Percentiles rank a stretch among this genome's conserved stretches.
Evolutionary conservation across 2,113 vertebrate genomes (phyloP).

Genomic region (Scomber colias): DNA sequence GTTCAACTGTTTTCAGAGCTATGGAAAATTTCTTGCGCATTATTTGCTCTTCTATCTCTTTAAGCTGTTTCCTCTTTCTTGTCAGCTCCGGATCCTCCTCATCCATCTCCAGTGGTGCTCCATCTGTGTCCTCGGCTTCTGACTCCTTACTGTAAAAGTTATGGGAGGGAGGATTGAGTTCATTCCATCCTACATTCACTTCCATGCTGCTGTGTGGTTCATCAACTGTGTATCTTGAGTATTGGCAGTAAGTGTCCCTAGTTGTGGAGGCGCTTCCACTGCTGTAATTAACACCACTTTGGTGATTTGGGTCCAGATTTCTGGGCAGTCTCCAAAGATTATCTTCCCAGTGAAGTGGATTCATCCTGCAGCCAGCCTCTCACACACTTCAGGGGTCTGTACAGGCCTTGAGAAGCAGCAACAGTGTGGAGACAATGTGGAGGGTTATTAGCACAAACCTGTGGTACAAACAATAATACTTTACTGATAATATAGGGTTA

Average conservation of each 20-base stretch:
- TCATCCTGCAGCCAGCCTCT: constrained; percentile 42
- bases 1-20: constrained; percentile 33
- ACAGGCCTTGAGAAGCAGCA: not conserved
- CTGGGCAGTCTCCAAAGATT: not conserved
- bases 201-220: not conserved
- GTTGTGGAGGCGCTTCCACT: not conserved
- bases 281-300: not conserved
- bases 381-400: not conserved
- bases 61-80: constrained; percentile 57
- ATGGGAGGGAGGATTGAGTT: not conserved
- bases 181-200: not conserved
- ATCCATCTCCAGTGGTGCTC: not conserved
- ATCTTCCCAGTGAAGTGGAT: constrained; percentile 33
- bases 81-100: constrained; percentile 51
- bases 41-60: constrained; percentile 64
- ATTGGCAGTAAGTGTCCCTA: not conserved
- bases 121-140: not conserved
- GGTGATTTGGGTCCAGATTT: not conserved
- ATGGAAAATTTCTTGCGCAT: constrained; percentile 52
- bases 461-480: not conserved
- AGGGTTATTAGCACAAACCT: not conserved
- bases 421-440: not conserved
- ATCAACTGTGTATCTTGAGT: not conserved
- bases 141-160: not conserved
- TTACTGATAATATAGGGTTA: not conserved